These are phyloP conservation scores for Danaus chrysippus DNA, from an alignment of 2,888 invertebrate species.

Conservation along the genomic window DNA sequence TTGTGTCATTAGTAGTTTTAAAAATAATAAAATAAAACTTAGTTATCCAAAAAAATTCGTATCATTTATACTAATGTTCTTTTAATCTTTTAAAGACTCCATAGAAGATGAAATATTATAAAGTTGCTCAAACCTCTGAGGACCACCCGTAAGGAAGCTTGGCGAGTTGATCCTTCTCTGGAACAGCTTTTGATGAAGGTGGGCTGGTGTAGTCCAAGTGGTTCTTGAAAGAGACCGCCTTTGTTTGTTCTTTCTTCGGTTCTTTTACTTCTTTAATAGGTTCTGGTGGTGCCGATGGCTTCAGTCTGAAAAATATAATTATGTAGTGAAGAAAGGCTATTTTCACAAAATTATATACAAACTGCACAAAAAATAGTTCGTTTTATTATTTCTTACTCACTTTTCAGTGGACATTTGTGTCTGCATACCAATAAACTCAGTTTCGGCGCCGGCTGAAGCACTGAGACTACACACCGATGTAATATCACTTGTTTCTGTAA, in stretches of 20 bases:
- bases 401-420: slow-evolving; percentile 50
- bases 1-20: no score
- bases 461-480: slow-evolving; percentile 86
- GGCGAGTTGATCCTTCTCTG: slow-evolving; percentile 73
- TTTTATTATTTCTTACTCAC: slow-evolving; percentile 36
- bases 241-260: slow-evolving; percentile 69
- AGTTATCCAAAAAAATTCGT: no score
- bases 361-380: not conserved
- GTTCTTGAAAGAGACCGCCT: slow-evolving; percentile 75
- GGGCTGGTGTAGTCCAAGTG: slow-evolving; percentile 73
- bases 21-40: no score
- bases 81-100: not conserved
- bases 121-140: slow-evolving; percentile 48
- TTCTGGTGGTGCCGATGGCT: slow-evolving; percentile 62
- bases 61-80: no score
- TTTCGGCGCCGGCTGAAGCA: slow-evolving; percentile 80
- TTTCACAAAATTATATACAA: no score
- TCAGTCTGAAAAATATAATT: slow-evolving; percentile 43
- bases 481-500: slow-evolving; percentile 83
- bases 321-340: slow-evolving; percentile 1
- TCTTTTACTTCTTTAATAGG: slow-evolving; percentile 61
- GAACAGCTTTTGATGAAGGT: slow-evolving; percentile 64
- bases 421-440: slow-evolving; percentile 63
- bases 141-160: slow-evolving; percentile 73
- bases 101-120: not conserved